Base-by-base conservation (phyloP, 2,113 vertebrate genomes). In the Thalassoma bifasciatum region DNA sequence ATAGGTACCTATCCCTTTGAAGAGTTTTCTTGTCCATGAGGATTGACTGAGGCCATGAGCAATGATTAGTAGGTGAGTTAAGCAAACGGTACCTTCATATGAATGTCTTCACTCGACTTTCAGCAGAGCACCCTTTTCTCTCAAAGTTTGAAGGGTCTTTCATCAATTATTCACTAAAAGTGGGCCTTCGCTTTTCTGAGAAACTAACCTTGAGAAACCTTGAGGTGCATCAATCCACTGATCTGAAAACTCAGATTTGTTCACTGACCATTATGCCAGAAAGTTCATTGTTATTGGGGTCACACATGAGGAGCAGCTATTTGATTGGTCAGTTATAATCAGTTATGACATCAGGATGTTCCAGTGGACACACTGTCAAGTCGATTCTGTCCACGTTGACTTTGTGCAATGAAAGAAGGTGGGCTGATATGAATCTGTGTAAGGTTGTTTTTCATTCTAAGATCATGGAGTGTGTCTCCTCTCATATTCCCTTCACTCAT, bases 321-420 rank as follows among this genome's bases (percentile, higher is more conserved):
- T 90, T 84, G 44, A 90, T 80, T 89, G 87, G 85, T 70, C 88
- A 72, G 81, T 89, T 86, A 90, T 92, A 87, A 87, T 71, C 2
- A 30, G 30, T 4, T 30, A 12, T 54, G 81, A 78, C 86, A 86
- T 80, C 37, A 67, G 75, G 69, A 77, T 53, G 36, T 77, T 84
- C 82, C 75, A 66, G 51, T 60, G 78, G 82, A 89, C 71, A 79
- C 47, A 36, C 82, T 89, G 91, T 90, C 89, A 89, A 63, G 57
- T 50, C 72, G 72, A 90, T 86, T 90, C 52, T 58, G 83, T 86
- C 63, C 58, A 69, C 60, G 72, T 53, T 83, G 83, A 88, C 86
- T 63, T 56, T 58, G 71, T 66, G 69, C 71, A 61, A 42, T 67
- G 71, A 69, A 49, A 36, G n/a, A 70, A 57, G 40, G 10, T 40